Evolutionary conservation across 2,797 vertebrate genomes (phyloP), one percentile per base, ranked within the genome.

Genomic region (Anas bahamensis): DNA sequence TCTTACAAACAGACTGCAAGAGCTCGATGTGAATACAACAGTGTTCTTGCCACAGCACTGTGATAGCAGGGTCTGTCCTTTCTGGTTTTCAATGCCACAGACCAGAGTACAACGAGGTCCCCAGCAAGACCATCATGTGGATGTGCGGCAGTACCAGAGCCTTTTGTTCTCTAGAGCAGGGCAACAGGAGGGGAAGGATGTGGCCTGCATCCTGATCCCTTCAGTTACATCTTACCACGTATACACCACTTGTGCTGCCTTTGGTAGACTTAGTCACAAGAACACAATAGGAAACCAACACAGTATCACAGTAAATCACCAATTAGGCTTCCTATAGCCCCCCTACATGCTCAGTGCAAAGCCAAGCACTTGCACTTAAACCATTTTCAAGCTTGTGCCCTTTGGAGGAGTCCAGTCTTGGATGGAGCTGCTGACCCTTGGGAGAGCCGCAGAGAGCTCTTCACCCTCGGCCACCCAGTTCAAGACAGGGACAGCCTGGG

Each of bases 1-100:
- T 88, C 94, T 86, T 86, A 90, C 74, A 87, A 93, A 91, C 52
- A 89, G 77, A 70, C 55, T 82, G 95, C 65, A 80, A 37, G 29
- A 81, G 83, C 80, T 94, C 87, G 55, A 73, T 57, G n/a, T 46
- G 57, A 82, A 74, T 59, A 69, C 74, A 90, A 53, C 56, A 13
- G 22, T 61, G 69, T 44, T 89, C 77, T 71, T 90, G 81, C 64
- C 78, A 72, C 65, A 60, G 81, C 73, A 74, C 31, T 26, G 42
- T 22, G 42, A 79, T 60, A 85, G 72, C 60, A 83, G 63, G 60
- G 42, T 74, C 81, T 0, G 1, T 65, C 69, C 84, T 86, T 76
- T 22, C 53, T 48, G 46, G 18, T 79, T 86, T 78, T 88, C 59
- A 84, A 64, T 44, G 86, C 28, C 61, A 63, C 28, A 56, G 60